Conservation (phyloP, 2,113 vertebrate genomes). For the Cynopterus brachyotis region DNA sequence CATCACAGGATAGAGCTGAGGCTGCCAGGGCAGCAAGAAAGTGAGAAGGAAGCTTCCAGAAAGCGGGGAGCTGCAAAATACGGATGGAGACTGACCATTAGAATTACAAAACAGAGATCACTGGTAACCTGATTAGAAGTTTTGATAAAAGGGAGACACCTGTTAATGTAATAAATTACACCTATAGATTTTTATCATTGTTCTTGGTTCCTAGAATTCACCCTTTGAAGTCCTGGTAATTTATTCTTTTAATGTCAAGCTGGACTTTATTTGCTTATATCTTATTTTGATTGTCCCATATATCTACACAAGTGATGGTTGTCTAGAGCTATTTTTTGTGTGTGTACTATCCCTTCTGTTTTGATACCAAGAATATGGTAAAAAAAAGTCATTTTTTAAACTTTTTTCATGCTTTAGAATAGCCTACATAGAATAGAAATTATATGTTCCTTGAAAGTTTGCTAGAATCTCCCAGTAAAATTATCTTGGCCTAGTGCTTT, state of each 20-base stretch:
- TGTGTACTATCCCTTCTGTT: neutral
- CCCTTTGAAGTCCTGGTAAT: neutral
- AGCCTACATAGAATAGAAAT: neutral
- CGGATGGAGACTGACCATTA: neutral
- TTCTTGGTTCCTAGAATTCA: neutral
- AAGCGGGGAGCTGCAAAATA: neutral
- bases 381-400: neutral
- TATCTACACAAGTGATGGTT: neutral
- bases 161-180: neutral
- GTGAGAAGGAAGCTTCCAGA: neutral
- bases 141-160: neutral
- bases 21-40: neutral
- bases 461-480: constrained; percentile 10
- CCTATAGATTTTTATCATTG: neutral
- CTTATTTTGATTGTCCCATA: neutral
- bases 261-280: neutral
- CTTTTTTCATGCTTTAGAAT: neutral
- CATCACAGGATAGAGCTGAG: neutral
- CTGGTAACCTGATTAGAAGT: neutral
- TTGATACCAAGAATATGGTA: constrained; percentile 33
- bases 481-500: neutral
- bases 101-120: neutral
- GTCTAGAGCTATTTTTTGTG: neutral
- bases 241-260: neutral
- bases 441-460: neutral